phyloP scores from a whole-genome alignment of 2,888 invertebrate genomes.

The Oscheius sp. region DNA sequence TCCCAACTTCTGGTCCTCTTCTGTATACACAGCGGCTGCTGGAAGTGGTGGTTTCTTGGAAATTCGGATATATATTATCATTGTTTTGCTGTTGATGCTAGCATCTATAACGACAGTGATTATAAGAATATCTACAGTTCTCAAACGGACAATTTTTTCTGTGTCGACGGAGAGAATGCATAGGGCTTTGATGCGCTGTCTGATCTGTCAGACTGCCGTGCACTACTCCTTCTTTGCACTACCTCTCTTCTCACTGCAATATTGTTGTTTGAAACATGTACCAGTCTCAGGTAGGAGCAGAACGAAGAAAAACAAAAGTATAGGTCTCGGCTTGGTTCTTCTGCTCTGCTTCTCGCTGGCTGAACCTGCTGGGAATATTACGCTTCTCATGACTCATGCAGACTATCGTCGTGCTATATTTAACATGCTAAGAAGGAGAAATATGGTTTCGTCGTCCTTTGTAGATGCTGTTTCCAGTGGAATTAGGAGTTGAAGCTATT shows the following conservation, averaged over 20 bases:
- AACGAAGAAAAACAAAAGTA: neutral
- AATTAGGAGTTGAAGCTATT: too few relatives aligned
- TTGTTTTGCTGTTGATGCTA: neutral
- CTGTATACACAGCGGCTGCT: neutral
- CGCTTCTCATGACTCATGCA: neutral
- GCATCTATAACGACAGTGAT: neutral
- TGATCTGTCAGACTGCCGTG: neutral
- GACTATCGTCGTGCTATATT: neutral
- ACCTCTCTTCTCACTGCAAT: neutral
- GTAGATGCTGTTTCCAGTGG: too few relatives aligned
- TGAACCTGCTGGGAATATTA: neutral
- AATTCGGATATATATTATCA: neutral
- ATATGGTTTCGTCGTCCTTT: too few relatives aligned
- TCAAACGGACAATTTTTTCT: neutral
- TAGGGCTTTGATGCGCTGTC: neutral
- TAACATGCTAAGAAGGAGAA: too few relatives aligned
- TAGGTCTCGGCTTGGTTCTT: neutral
- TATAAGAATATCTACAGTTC: neutral
- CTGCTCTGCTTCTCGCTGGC: neutral
- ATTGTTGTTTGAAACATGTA: neutral
- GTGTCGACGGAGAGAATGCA: neutral
- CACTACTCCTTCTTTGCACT: neutral
- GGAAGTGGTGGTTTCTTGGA: neutral
- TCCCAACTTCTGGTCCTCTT: neutral
- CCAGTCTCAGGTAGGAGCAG: neutral